Evolutionary conservation across 2,888 invertebrate genomes (phyloP).

Genomic region (Lochmaea capreae): DNA sequence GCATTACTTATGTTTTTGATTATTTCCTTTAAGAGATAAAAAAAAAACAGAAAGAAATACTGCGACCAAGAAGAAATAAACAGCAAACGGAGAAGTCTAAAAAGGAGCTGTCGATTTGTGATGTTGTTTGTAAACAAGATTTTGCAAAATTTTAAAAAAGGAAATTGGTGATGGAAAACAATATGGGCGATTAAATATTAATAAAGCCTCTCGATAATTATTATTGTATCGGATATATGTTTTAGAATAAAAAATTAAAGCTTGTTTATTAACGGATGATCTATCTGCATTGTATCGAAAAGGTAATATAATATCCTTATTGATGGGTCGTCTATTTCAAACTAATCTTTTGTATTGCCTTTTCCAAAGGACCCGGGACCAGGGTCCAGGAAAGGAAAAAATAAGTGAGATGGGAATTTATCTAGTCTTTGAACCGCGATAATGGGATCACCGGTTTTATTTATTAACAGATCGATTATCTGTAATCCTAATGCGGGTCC

Average conservation of each 20-base stretch:
- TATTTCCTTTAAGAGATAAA: slow-evolving; percentile 27
- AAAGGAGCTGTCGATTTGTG: background rate
- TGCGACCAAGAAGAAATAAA: background rate
- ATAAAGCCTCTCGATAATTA: background rate
- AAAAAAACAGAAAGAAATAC: background rate
- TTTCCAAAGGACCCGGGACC: slow-evolving; percentile 55
- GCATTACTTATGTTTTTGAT: slow-evolving; percentile 36
- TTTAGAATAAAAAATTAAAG: background rate
- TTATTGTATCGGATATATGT: background rate
- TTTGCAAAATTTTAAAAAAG: no score
- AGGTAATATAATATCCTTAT: slow-evolving; percentile 6
- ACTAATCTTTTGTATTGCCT: slow-evolving; percentile 52
- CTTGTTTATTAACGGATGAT: slow-evolving; percentile 7
- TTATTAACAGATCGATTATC: slow-evolving; percentile 62
- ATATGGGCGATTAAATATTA: no score
- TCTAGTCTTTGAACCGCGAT: slow-evolving; percentile 60
- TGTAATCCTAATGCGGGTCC: slow-evolving; percentile 58
- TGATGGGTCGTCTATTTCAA: slow-evolving; percentile 4
- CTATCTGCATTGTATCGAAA: background rate
- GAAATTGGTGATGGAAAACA: no score
- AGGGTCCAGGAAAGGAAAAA: slow-evolving; percentile 43
- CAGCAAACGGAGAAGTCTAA: background rate
- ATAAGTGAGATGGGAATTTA: slow-evolving; percentile 59
- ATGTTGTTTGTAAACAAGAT: no score
- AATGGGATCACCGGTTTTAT: slow-evolving; percentile 63